phyloP scores from a whole-genome alignment of 1,140 invertebrate species.

The Ips nitidus region DNA sequence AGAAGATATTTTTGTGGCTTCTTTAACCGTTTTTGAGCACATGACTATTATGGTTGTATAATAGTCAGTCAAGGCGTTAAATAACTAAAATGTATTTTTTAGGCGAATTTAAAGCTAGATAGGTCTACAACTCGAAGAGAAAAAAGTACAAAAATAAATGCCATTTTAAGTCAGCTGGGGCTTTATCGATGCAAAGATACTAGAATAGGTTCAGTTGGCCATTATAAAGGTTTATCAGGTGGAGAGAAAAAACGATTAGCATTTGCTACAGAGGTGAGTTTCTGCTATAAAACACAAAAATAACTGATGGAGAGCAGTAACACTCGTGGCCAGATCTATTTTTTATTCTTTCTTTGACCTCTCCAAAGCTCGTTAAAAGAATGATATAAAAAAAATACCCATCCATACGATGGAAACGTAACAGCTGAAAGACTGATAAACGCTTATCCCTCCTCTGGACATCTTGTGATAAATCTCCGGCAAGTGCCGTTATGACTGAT shows the following conservation, averaged over 20 bases:
- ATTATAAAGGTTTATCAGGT: constrained; percentile 84
- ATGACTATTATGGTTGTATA: constrained; percentile 79
- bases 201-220: constrained; percentile 72
- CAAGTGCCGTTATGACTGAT: constrained; percentile 18
- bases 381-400: constrained; percentile 7
- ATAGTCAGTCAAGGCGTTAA: constrained; percentile 1
- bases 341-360: constrained; percentile 1
- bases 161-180: constrained; percentile 72
- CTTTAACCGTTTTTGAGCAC: constrained; percentile 87
- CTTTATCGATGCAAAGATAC: constrained; percentile 69
- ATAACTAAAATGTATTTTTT: constrained; percentile 10
- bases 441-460: constrained; percentile 8
- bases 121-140: constrained; percentile 59
- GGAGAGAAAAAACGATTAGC: constrained; percentile 91
- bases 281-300: neutral
- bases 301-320: neutral
- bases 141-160: constrained; percentile 66
- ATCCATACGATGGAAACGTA: neutral
- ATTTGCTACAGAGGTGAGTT: constrained; percentile 85
- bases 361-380: neutral
- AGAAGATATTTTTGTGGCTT: constrained; percentile 85
- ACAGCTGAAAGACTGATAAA: constrained; percentile 18
- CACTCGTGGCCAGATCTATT: neutral
- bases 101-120: constrained; percentile 83
- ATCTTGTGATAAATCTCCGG: constrained; percentile 13